Percentiles rank a stretch among this genome's conserved stretches.
Evolutionary conservation across 92 coral and sea anemone species (phyloP).

Genomic region (Parazoanthus atlanticus): DNA sequence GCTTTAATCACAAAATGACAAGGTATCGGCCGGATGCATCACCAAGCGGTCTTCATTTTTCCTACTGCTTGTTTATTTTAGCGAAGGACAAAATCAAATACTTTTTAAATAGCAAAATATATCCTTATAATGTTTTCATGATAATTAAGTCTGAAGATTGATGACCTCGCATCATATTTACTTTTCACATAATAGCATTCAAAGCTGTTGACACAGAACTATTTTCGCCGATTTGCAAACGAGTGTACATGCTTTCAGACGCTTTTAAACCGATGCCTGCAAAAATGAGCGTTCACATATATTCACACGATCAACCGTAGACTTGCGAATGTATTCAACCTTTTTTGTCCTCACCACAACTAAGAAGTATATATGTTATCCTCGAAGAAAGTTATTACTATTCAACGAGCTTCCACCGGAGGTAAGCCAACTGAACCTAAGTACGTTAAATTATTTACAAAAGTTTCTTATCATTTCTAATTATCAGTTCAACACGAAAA

Average conservation of each 20-base stretch:
- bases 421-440: constrained; percentile 5
- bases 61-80: not conserved
- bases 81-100: too few relatives aligned
- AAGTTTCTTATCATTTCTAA: not conserved
- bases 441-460: not conserved
- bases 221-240: not conserved
- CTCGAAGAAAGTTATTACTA: not conserved
- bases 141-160: not conserved
- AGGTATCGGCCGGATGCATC: not conserved
- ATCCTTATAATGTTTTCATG: not conserved
- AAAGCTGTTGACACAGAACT: not conserved
- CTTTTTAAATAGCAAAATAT: too few relatives aligned
- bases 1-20: not conserved
- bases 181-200: not conserved
- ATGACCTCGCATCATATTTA: constrained; percentile 1
- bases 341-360: not conserved
- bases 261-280: not conserved
- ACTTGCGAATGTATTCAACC: not conserved
- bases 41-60: not conserved
- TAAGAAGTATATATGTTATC: not conserved
- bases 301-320: not conserved
- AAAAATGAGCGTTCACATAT: not conserved
- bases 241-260: not conserved
- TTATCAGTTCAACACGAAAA: not conserved
- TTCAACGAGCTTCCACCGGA: not conserved